phyloP scores from a whole-genome alignment of 2,797 vertebrate genomes.

The Molothrus ater region DNA sequence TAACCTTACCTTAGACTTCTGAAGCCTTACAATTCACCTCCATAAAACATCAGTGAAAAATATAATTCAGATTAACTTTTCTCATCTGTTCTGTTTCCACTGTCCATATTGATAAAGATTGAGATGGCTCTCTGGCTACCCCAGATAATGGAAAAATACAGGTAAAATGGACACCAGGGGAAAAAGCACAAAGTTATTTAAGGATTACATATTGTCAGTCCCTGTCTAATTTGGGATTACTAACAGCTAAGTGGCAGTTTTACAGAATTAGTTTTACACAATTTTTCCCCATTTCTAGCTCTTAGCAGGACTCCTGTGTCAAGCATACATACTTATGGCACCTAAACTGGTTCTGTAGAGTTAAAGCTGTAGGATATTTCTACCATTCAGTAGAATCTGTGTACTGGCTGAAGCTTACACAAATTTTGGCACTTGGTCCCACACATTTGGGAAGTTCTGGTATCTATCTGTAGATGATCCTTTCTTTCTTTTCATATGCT shows the following conservation, averaged over 20 bases:
- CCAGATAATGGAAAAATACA: neutral
- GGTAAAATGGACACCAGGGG: neutral
- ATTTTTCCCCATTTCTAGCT: neutral
- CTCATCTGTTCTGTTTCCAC: neutral
- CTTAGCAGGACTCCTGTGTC: neutral
- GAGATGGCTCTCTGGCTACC: neutral
- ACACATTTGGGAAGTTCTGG: neutral
- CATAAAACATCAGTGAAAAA: neutral
- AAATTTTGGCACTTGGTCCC: neutral
- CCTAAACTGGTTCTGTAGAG: neutral
- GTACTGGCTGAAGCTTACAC: neutral
- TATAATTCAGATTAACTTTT: neutral
- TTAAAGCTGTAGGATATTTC: neutral
- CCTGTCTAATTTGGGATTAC: neutral
- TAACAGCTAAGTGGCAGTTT: neutral
- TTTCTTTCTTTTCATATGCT: neutral
- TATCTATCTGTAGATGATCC: neutral
- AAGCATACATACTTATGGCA: neutral
- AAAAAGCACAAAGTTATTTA: neutral
- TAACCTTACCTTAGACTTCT: neutral
- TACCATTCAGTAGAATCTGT: rapidly evolving
- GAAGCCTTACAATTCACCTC: neutral
- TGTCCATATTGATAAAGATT: neutral
- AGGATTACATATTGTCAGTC: neutral
- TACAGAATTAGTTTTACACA: neutral